A percentile compares a stretch with the other conserved stretches of the same genome.
phyloP scores from a whole-genome alignment of 2,888 invertebrate genomes.

The Oscheius sp. region DNA sequence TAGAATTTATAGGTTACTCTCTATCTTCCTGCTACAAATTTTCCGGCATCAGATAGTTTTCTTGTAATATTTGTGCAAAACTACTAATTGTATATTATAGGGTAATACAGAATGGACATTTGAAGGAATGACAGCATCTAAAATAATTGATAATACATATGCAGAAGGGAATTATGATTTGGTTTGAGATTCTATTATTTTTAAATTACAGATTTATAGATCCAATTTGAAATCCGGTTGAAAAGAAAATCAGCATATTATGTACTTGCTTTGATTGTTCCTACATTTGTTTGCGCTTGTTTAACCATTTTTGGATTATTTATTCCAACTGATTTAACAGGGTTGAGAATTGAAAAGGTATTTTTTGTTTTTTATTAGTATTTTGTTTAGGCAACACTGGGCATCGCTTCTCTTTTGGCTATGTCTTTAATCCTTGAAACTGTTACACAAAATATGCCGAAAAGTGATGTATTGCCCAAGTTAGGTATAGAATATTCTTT shows the following conservation, averaged over 20 bases:
- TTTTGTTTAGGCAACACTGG: conserved; percentile 7
- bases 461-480: conserved; percentile 9
- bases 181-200: background rate
- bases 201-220: background rate
- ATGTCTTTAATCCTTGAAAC: conserved; percentile 16
- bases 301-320: conserved; percentile 9
- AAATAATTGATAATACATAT: background rate
- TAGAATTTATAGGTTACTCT: background rate
- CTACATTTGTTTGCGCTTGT: conserved; percentile 12
- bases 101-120: conserved; percentile 22
- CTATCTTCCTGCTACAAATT: background rate
- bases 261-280: conserved; percentile 12
- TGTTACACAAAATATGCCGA: conserved; percentile 14
- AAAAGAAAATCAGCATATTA: conserved; percentile 16
- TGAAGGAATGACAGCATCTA: background rate
- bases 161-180: conserved; percentile 11
- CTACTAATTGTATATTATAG: background rate
- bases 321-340: conserved; percentile 12
- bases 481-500: background rate
- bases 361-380: background rate
- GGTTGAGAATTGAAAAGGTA: conserved; percentile 3
- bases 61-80: background rate
- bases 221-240: background rate
- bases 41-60: background rate
- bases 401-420: conserved; percentile 1